phyloP scores from a whole-genome alignment of 1,140 invertebrate species.

The Pristionchus pacificus region DNA sequence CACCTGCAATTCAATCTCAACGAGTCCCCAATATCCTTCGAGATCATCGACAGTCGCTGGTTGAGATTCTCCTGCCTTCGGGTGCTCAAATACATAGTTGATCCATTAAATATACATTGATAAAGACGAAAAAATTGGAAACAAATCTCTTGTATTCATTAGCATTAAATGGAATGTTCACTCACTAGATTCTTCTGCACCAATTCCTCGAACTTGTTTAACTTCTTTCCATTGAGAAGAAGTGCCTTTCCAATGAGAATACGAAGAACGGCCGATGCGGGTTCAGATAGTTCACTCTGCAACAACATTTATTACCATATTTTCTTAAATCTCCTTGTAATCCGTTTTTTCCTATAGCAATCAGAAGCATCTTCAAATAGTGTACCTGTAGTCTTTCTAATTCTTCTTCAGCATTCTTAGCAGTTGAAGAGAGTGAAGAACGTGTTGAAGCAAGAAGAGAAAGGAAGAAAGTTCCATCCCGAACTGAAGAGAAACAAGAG shows the following conservation, averaged over 20 bases:
- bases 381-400: not conserved
- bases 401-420: not conserved
- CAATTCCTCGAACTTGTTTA: not conserved
- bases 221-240: not conserved
- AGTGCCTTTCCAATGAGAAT: not conserved
- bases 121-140: not conserved
- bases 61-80: not conserved
- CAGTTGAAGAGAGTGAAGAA: not conserved
- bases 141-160: not conserved
- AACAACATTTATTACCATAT: too few relatives aligned
- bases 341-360: too few relatives aligned
- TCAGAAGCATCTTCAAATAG: too few relatives aligned
- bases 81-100: not conserved
- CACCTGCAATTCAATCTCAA: not conserved
- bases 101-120: not conserved
- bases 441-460: not conserved
- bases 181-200: not conserved
- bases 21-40: not conserved
- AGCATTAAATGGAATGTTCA: not conserved
- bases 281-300: not conserved
- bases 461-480: not conserved
- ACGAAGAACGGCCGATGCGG: not conserved
- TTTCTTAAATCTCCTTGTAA: too few relatives aligned
- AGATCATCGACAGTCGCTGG: not conserved
- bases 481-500: not conserved